These are phyloP conservation scores for Agrypnus murinus DNA, from an alignment of 2,888 invertebrate species.

Conservation along the genomic window DNA sequence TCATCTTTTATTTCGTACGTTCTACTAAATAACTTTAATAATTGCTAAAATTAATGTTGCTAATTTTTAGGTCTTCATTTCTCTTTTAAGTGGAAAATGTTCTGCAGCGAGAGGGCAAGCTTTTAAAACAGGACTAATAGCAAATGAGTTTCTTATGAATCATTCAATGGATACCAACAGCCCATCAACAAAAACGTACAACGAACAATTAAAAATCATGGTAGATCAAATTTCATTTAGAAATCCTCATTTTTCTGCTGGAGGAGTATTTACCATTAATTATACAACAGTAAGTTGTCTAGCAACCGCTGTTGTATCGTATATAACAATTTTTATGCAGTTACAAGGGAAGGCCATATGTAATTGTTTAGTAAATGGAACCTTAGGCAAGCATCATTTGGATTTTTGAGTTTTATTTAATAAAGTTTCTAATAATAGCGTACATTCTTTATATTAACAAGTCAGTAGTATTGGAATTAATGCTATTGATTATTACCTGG, in stretches of 20 bases:
- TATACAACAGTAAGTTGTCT: conserved; percentile 4
- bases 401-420: no score
- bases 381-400: no score
- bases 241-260: conserved; percentile 44
- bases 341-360: neutral
- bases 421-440: no score
- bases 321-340: conserved; percentile 55
- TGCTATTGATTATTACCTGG: no score
- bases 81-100: neutral
- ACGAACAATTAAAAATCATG: conserved; percentile 11
- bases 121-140: conserved; percentile 11
- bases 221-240: neutral
- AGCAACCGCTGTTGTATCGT: neutral
- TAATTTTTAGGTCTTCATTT: neutral
- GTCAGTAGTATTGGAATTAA: no score
- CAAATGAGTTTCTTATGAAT: neutral
- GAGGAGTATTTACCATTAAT: conserved; percentile 39
- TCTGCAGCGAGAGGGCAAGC: neutral
- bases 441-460: no score
- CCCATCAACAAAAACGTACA: neutral
- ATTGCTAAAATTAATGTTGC: neutral
- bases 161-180: neutral
- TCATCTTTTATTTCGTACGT: conserved; percentile 15
- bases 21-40: neutral
- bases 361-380: neutral